A percentile compares a stretch with the other conserved stretches of the same genome.
These are phyloP conservation scores for Karalla daura DNA, from an alignment of 2,797 vertebrate genomes.

Conservation along the genomic window DNA sequence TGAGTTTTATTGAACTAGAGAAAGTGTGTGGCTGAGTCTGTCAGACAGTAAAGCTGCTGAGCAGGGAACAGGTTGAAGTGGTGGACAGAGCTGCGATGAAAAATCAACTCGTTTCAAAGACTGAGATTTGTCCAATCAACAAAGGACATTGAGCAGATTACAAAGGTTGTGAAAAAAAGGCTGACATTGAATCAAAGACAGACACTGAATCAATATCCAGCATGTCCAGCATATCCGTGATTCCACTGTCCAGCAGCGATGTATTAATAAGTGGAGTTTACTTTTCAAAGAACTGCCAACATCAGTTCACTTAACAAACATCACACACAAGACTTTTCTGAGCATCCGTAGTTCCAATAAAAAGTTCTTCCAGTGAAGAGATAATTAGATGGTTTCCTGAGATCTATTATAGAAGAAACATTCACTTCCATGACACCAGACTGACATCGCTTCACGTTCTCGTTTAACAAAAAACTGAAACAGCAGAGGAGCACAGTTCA, in stretches of 20 bases:
- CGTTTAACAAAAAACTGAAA: conserved; percentile 64
- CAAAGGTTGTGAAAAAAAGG: no score
- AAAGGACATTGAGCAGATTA: no score
- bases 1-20: no score
- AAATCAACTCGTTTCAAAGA: no score
- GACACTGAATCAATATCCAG: no score
- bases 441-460: conserved; percentile 82
- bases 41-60: no score
- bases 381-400: conserved; percentile 70
- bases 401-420: conserved; percentile 66
- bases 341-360: conserved; percentile 51
- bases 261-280: conserved; percentile 35
- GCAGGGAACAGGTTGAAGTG: no score
- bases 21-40: no score
- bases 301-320: conserved; percentile 49
- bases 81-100: no score
- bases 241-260: conserved; percentile 16
- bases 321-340: conserved; percentile 37
- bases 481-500: conserved; percentile 83
- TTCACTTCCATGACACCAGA: conserved; percentile 77
- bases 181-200: no score
- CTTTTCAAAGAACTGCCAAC: conserved; percentile 31
- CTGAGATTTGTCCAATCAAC: no score
- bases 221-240: no score
- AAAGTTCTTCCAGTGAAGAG: conserved; percentile 44